Percentiles rank a stretch among this genome's conserved stretches.
phyloP scores from a whole-genome alignment of 2,797 vertebrate genomes.

The Heterohyrax brucei region DNA sequence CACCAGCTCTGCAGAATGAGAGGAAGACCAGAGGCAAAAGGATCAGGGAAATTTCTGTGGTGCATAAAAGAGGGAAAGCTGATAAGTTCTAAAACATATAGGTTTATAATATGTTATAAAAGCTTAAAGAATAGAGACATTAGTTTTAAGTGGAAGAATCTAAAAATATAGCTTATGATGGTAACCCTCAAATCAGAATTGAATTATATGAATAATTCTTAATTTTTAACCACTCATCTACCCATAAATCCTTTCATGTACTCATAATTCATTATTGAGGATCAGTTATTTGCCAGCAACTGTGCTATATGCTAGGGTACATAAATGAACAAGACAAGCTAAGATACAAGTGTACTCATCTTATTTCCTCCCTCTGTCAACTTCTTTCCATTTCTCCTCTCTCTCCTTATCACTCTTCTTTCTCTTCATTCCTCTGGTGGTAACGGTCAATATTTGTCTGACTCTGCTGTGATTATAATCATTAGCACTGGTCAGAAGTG shows the following conservation, averaged over 20 bases:
- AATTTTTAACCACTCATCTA: neutral
- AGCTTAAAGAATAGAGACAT: neutral
- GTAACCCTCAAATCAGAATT: neutral
- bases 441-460: neutral
- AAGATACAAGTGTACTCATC: neutral
- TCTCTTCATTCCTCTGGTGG: neutral
- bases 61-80: neutral
- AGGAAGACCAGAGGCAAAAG: neutral
- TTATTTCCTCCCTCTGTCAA: neutral
- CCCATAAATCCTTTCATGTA: neutral
- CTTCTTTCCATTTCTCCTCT: neutral
- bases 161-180: neutral
- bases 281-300: neutral
- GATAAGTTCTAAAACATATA: neutral
- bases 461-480: constrained; percentile 48
- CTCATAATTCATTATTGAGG: neutral
- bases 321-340: neutral
- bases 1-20: neutral
- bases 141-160: neutral
- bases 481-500: constrained; percentile 63
- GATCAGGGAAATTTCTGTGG: neutral
- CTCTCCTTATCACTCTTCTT: neutral
- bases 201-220: neutral
- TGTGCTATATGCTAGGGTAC: neutral
- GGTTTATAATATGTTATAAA: neutral